Evolutionary conservation across 2,888 invertebrate genomes (phyloP), one percentile per base, ranked within the genome.

Genomic region (Syrista parreyssii): DNA sequence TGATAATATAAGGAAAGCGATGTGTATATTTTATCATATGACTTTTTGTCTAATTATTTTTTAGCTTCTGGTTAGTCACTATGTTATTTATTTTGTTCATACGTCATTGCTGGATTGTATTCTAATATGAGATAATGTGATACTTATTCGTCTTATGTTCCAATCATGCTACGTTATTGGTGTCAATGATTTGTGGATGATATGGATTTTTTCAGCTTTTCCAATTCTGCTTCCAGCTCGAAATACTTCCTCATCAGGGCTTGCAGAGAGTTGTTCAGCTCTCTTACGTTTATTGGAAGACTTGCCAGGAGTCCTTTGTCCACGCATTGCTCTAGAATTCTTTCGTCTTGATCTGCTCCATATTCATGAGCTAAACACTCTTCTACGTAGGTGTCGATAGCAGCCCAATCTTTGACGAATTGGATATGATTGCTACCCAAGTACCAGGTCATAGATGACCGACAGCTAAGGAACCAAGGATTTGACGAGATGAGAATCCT

Each of bases 291-390:
- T 55, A 23, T 55, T 3, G 55, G 55, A 55, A 55, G 55, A 23
- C 2, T 55, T 55, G 2, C 9, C 9, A 55, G 55, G 15, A 23
- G 2, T 9, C 23, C 55, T 55, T 23, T 76, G 72, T 83, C 78
- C 6, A 82, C 83, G 55, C 84, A 84, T 69, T 77, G 74, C 1
- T 68, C 30, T 3, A 83, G 69, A 23, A 74, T 55, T 1, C 11
- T 55, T 68, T 84, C 84, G n/a, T 79, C n/a, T 0, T 34, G n/a
- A 4, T 80, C 34, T 1, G 83, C 79, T 3, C 76, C 75, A 0
- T 72, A 72, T 33, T 83, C 83, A 73, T 84, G 84, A 12, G 81
- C 83, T 11, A 83, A 12, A n/a, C 84, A 84, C 11, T 84, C 84
- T 32, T 82, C 84, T 69, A 84, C 79, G 74, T 80, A 23, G 1